phyloP scores from a whole-genome alignment of 2,888 invertebrate species.

The Cephus spinipes region DNA sequence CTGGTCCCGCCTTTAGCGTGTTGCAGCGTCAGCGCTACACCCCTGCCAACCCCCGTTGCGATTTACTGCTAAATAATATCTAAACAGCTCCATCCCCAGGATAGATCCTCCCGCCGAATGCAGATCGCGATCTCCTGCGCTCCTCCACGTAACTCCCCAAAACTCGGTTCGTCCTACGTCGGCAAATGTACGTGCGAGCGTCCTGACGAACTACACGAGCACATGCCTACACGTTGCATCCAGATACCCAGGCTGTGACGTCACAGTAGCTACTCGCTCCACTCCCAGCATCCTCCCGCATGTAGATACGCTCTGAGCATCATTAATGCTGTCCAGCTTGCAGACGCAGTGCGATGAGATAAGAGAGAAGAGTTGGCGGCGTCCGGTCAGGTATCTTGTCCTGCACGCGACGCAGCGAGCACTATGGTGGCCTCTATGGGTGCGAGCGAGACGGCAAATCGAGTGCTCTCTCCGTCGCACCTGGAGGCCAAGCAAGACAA shows the following conservation, averaged over 20 bases:
- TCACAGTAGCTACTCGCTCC: neutral
- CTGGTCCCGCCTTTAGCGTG: conserved; percentile 63
- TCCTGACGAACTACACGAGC: neutral
- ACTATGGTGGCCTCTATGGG: too few relatives aligned
- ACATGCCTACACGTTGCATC: neutral
- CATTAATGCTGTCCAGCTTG: too few relatives aligned
- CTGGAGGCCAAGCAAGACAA: too few relatives aligned
- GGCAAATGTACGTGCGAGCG: neutral
- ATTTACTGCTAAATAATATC: conserved; percentile 64
- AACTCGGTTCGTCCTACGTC: neutral
- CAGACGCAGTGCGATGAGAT: too few relatives aligned
- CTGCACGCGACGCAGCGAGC: too few relatives aligned
- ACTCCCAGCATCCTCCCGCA: neutral
- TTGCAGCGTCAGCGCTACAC: conserved; percentile 62
- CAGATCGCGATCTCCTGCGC: conserved; percentile 30
- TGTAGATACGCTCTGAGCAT: neutral
- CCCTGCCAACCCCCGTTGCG: conserved; percentile 47
- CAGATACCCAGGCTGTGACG: neutral
- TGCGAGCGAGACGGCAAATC: too few relatives aligned
- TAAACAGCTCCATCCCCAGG: conserved; percentile 49
- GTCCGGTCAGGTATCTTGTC: too few relatives aligned
- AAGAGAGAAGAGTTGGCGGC: too few relatives aligned
- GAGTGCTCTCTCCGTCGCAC: too few relatives aligned
- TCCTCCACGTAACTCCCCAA: conserved; percentile 13
- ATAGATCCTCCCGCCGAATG: conserved; percentile 26